Evolutionary conservation across 2,797 vertebrate genomes (phyloP), one percentile per base, ranked within the genome.

Genomic region (Pagetopsis macropterus): DNA sequence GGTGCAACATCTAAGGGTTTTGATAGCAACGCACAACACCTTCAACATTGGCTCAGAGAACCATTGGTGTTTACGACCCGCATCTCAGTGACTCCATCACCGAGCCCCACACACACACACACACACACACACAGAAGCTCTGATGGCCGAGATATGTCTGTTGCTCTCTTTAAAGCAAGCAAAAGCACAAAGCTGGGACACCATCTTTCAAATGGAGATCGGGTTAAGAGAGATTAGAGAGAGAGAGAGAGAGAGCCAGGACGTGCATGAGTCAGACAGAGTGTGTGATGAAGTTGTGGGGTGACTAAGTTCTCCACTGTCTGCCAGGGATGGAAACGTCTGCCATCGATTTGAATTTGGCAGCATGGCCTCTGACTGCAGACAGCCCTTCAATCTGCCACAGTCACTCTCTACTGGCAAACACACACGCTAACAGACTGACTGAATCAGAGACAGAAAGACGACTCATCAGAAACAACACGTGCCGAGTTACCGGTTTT

Each of bases 341-440:
- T 91, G 81, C 78, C 84, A 88, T 87, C 41, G 56, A 90, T 88
- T 66, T 80, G 73, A 65, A 79, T 87, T 88, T 91, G 86, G 84
- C 86, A 89, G 77, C 76, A 70, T 75, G 63, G 76, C 60, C 79
- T 86, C 76, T 68, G 73, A 76, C 75, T 75, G 73, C 65, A 76
- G 79, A 84, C 72, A 84, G 80, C 75, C 58, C 64, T 44, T 73
- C 75, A 81, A 72, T 84, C 76, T 85, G 84, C 75, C 75, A 80
- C 72, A 76, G 33, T 73, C 74, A 19, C 67, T 78, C 51, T 71
- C 52, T 66, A 64, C 72, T 74, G 74, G 41, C 49, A 81, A 60
- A 75, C 65, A 63, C 57, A 72, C 43, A 70, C 33, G n/a, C 57
- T 33, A 21, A 48, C 48, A 31, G 37, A 67, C 23, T 9, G 41